phyloP scores from a whole-genome alignment of 1,140 invertebrate genomes.

The Danaus plexippus region DNA sequence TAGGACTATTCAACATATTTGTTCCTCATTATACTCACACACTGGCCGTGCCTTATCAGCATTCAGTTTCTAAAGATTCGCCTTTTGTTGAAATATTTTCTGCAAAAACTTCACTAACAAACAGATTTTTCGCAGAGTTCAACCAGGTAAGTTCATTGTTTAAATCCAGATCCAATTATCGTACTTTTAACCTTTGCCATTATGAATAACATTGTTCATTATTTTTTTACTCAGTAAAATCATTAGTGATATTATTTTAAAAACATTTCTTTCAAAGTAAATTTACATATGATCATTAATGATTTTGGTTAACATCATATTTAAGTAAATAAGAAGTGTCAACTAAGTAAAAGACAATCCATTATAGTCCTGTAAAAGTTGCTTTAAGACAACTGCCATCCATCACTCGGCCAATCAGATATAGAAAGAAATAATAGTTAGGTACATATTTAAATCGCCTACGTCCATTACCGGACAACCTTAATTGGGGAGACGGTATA shows the following conservation, averaged over 20 bases:
- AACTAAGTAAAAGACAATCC: slow-evolving; percentile 20
- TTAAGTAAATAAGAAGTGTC: too few species aligned
- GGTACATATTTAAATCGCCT: slow-evolving; percentile 49
- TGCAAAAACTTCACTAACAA: too few species aligned
- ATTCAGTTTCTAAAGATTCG: slow-evolving; percentile 15
- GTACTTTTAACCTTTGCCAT: too few species aligned
- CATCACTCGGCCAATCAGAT: slow-evolving; percentile 61
- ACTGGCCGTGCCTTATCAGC: slow-evolving; percentile 17
- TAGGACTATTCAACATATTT: slow-evolving; percentile 11
- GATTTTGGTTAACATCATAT: too few species aligned
- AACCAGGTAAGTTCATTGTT: too few species aligned
- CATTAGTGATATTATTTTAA: too few species aligned
- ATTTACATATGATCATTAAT: too few species aligned
- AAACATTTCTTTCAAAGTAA: too few species aligned
- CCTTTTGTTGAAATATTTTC: background rate
- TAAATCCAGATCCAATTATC: too few species aligned
- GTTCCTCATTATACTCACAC: slow-evolving; percentile 2
- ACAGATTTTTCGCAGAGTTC: too few species aligned
- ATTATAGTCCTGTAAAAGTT: slow-evolving; percentile 38
- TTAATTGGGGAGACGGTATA: slow-evolving; percentile 60
- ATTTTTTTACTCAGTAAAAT: too few species aligned
- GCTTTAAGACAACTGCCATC: slow-evolving; percentile 45
- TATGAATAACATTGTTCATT: too few species aligned
- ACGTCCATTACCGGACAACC: slow-evolving; percentile 62
- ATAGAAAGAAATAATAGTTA: slow-evolving; percentile 42